Evolutionary conservation across 2,888 invertebrate genomes (phyloP), one percentile per base, ranked within the genome.

Genomic region (Malthinus seriepunctatus): DNA sequence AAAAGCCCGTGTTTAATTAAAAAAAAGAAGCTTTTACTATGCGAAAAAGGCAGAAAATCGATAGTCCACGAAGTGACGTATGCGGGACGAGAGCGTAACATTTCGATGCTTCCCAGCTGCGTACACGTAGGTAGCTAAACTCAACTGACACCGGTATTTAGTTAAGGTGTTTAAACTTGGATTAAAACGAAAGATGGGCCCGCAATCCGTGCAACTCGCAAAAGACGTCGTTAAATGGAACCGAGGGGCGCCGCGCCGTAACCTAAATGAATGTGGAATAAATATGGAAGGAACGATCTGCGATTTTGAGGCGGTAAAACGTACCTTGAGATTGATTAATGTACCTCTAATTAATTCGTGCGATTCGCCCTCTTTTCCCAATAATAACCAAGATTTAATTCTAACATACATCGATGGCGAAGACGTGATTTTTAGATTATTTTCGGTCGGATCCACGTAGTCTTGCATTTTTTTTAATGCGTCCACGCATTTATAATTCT

Each of bases 371-470:
- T 66, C 69, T 54, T 63, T 64, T 33, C 63, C 69, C 49, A 69
- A 65, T 39, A 73, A 63, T 42, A 73, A 60, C 74, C 74, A 74
- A 34, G 73, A 67, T 45, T 72, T 70, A 54, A 74, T 68, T 60
- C 67, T 63, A 10, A 69, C 70, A 61, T 74, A 74, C 70, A 74
- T 71, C 35, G 73, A 71, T 44, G 72, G 67, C 8, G 66, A 67
- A 11, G 54, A 50, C 8, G 61, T 64, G 46, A 64, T 49, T 51
- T 64, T 65, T 51, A 52, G 65, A 60, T 52, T 53, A 32, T 51
- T 55, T 49, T 64, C 63, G 8, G 44, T 54, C 12, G 67, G 66
- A 55, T 68, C 67, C 33, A 67, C 69, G 66, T 70, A 67, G 35
- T 70, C 70, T 65, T 69, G 67, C 70, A 70, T 70, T 48, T 64